Percentiles rank a stretch among this genome's conserved stretches.
Conservation (phyloP, 2,888 invertebrate genomes). For the Lagria hirta region DNA sequence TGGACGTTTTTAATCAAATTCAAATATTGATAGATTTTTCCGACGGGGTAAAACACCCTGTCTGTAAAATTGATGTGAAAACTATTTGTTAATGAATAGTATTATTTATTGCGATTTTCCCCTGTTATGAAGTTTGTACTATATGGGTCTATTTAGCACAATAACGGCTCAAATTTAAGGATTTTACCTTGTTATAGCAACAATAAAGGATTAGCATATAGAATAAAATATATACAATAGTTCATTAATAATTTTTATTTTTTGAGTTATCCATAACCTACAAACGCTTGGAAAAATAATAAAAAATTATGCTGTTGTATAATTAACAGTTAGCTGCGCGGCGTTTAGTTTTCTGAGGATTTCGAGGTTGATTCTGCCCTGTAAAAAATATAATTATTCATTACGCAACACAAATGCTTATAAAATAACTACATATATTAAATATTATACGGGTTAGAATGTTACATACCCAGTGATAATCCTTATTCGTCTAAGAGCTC, state of each 20-base stretch:
- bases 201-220: constrained; percentile 1
- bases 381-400: constrained; percentile 1
- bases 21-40: constrained; percentile 5
- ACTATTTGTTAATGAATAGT: constrained; percentile 6
- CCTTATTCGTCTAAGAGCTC: constrained; percentile 3
- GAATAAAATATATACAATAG: constrained; percentile 1
- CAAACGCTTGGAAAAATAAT: constrained; percentile 1
- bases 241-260: constrained; percentile 1
- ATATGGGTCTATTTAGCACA: constrained; percentile 1
- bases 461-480: constrained; percentile 1
- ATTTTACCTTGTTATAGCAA: constrained; percentile 1
- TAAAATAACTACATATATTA: constrained; percentile 1
- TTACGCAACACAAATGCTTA: constrained; percentile 1
- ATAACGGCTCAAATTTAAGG: constrained; percentile 1
- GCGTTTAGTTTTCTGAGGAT: constrained; percentile 1
- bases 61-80: constrained; percentile 8
- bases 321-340: constrained; percentile 1
- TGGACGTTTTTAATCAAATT: no score
- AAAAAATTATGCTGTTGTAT: constrained; percentile 1
- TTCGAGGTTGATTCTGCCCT: constrained; percentile 1
- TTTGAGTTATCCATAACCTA: background rate
- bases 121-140: constrained; percentile 1
- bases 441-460: constrained; percentile 1
- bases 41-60: constrained; percentile 8
- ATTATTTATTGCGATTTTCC: constrained; percentile 3